These are phyloP conservation scores for Rotaria socialis DNA, from an alignment of 2,888 invertebrate genomes.

Conservation along the genomic window DNA sequence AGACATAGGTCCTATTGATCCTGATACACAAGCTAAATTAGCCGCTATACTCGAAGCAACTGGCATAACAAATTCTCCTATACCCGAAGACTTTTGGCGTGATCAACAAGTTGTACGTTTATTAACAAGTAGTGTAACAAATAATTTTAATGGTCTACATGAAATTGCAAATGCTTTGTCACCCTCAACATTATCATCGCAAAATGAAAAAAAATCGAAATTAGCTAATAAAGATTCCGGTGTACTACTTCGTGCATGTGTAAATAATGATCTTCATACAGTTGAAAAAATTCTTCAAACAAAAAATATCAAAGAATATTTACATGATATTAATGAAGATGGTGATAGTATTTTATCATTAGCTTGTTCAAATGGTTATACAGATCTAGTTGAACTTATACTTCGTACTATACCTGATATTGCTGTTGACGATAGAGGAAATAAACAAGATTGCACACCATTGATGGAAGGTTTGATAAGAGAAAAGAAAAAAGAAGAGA, in stretches of 20 bases:
- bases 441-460: constrained; percentile 90
- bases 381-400: constrained; percentile 39
- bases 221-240: neutral
- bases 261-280: constrained; percentile 23
- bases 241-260: constrained; percentile 19
- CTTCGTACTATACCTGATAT: constrained; percentile 6
- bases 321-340: constrained; percentile 38
- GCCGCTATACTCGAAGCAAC: neutral
- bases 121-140: constrained; percentile 18
- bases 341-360: constrained; percentile 42
- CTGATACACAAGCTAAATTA: constrained; percentile 17
- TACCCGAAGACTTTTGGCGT: constrained; percentile 9
- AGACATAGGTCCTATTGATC: neutral
- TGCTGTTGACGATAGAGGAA: constrained; percentile 83
- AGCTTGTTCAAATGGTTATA: constrained; percentile 45
- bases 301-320: neutral
- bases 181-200: neutral
- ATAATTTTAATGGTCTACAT: constrained; percentile 3
- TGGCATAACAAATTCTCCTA: constrained; percentile 2
- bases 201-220: neutral
- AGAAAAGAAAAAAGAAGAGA: too few species aligned
- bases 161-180: neutral
- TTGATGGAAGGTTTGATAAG: constrained; percentile 74
- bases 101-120: constrained; percentile 29
- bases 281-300: constrained; percentile 23